Base-by-base conservation (phyloP, 2,888 invertebrate genomes). In the Tipula vernalis region DNA sequence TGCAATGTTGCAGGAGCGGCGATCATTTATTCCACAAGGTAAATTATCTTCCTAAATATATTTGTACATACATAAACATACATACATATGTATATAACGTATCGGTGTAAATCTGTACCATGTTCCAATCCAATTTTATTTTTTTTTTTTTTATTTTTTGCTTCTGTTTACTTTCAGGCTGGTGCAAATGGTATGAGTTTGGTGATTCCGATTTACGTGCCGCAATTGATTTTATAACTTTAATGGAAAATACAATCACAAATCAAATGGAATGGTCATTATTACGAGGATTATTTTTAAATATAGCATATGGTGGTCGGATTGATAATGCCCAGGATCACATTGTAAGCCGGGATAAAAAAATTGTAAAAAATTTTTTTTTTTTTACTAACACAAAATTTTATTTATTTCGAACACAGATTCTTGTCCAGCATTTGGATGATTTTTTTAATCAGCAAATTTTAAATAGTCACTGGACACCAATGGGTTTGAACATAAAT, bases 161-260 rank as follows among this genome's bases (percentile, higher is more conserved):
- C 1, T 8, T 28, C 28, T 28, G 28, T 28, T 28, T 28, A 28
- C 36, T n/a, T 87, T 89, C 90, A 90, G 96, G 97, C 0, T 98
- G 98, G 98, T 95, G 96, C 0, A 96, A 96, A 90, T 94, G 94
- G 90, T 98, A 98, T 91, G 97, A 98, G 90, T 98, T 98, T 91
- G 96, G 95, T 86, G 95, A 95, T 89, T 93, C 95, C 0, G 98
- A 98, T 91, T 92, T 97, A 0, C 93, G 94, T 86, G 96, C 96
- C 4, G 96, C 96, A 0, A 92, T 95, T 57, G 94, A 95, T 88
- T 92, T 93, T 0, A 91, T 92, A 0, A 89, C 90, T 86, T 90
- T 91, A 90, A 87, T 89, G 87, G 88, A 91, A 87, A 90, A 91
- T 86, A 87, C 91, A 87, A 91, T 91, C 90, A 89, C 90, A 88